These are phyloP conservation scores for Antitype chi DNA, from an alignment of 2,888 invertebrate species.

Conservation along the genomic window DNA sequence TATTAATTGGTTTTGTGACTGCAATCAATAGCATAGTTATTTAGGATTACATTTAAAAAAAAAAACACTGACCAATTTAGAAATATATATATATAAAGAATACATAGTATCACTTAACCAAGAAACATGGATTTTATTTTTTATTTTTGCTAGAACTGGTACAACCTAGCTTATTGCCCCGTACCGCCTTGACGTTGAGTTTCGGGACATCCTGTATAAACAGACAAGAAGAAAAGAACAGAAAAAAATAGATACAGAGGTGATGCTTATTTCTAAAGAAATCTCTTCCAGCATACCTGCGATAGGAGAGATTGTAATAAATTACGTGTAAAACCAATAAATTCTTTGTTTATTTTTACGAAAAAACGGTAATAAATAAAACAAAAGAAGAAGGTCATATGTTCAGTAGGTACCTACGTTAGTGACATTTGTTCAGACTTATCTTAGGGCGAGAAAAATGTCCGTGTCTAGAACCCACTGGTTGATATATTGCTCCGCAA, in stretches of 20 bases:
- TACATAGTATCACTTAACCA: neutral
- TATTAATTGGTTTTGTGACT: neutral
- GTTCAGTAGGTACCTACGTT: neutral
- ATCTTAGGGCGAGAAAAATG: constrained; percentile 41
- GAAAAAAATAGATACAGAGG: too few species aligned
- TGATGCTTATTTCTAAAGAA: too few species aligned
- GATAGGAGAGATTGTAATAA: too few species aligned
- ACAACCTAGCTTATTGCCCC: neutral
- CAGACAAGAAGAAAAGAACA: too few species aligned
- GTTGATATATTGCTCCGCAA: constrained; percentile 44
- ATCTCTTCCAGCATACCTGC: too few species aligned
- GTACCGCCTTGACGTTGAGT: neutral
- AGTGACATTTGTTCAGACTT: constrained; percentile 43
- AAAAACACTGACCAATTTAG: too few species aligned
- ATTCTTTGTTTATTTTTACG: neutral
- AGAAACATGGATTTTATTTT: neutral
- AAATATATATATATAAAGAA: too few species aligned
- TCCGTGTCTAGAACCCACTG: constrained; percentile 11
- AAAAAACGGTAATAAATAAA: neutral
- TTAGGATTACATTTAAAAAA: too few species aligned
- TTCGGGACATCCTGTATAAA: neutral
- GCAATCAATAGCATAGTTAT: too few species aligned
- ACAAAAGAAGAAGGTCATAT: constrained; percentile 2
- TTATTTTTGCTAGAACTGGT: neutral
- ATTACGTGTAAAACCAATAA: too few species aligned